Base-by-base conservation (phyloP, 2,797 vertebrate genomes). In the Carapus acus region DNA sequence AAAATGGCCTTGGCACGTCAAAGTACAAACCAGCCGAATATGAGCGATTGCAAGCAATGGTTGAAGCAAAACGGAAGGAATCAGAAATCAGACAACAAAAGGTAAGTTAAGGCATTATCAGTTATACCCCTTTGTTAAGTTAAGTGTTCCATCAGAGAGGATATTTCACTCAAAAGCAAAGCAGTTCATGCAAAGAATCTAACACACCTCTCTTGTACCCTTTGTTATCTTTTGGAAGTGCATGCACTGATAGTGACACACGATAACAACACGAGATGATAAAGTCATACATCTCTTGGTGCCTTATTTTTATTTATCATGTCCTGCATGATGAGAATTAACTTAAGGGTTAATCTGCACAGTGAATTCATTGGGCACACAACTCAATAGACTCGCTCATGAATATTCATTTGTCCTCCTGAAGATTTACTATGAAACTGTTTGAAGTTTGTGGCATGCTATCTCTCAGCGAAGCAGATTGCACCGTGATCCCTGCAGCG, bases 11-110 rank as follows among this genome's bases (percentile, higher is more conserved):
- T 58, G 76, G 82, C 76, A 85, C 79, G 54, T 77, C 58, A 58
- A 92, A 84, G 69, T 91, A 88, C 70, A 94, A 90, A 75, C 88
- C 86, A 14, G 72, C 83, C 58, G 88, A 94, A 70, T 94, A 93
- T 67, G 66, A 89, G 57, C 83, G 82, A 53, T 76, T 97, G 1
- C 78, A 71, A 50, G 87, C 89, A 24, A 78, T 93, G 72, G 66
- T 91, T 62, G 80, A 90, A 45, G 86, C 78, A 53, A 91, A 89
- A 72, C 92, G 88, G 63, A 76, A 75, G 62, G 74, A 86, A 41
- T 90, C 86, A 65, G 80, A 85, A 70, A 64, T 85, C 62, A 87
- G 87, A 67, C 85, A 89, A 27, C 71, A 88, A 76, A 93, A 94
- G 93, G 94, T 98, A 88, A 60, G 73, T 46, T 45, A 55, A 17